A percentile compares a stretch with the other conserved stretches of the same genome.
Evolutionary conservation across 2,113 vertebrate genomes (phyloP).

Genomic region (Corapipo altera): DNA sequence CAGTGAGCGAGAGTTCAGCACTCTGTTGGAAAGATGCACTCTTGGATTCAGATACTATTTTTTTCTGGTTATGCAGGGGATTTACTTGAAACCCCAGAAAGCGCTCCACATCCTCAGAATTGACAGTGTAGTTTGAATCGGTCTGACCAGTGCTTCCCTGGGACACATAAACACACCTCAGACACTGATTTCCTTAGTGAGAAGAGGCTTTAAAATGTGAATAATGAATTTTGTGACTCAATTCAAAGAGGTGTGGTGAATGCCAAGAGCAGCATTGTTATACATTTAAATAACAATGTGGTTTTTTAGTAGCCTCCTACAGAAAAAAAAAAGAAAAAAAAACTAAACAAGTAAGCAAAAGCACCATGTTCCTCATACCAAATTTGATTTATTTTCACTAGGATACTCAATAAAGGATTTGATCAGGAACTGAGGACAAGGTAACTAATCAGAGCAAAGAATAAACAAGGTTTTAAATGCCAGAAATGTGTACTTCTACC

Average conservation of each 20-base stretch:
- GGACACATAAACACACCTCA: not conserved
- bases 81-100: not conserved
- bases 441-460: not conserved
- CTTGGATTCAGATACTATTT: not conserved
- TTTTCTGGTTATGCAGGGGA: not conserved
- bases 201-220: not conserved
- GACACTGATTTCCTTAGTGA: not conserved
- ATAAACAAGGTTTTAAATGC: not conserved
- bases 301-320: not conserved
- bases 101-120: not conserved
- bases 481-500: not conserved
- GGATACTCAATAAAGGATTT: not conserved
- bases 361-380: not conserved
- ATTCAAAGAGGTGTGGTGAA: not conserved
- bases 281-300: not conserved
- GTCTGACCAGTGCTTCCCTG: not conserved
- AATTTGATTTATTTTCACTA: not conserved
- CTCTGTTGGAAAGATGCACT: not conserved
- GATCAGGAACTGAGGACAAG: not conserved
- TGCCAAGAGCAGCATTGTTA: not conserved
- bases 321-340: not conserved
- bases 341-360: not conserved
- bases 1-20: not conserved
- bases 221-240: not conserved
- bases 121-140: not conserved